Base-by-base conservation (phyloP, 2,113 vertebrate species). In the Propithecus coquereli region DNA sequence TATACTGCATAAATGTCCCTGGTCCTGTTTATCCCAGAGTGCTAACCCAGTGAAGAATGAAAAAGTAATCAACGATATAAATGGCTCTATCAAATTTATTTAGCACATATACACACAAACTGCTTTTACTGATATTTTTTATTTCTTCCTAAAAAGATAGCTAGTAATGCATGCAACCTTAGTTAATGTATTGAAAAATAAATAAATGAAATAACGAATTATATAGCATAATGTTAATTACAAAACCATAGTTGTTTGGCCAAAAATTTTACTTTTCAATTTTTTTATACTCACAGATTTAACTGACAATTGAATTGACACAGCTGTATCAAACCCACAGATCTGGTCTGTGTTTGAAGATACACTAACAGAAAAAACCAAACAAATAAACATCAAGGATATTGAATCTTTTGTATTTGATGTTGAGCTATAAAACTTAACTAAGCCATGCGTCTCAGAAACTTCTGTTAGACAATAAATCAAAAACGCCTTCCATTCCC, bases 391-490 rank as follows among this genome's bases (percentile, higher is more conserved):
- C 43, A 59, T 76, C 37, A 76, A 80, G 10, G 50, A 43, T 37
- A 73, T 17, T 32, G 22, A 94, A 43, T 54, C 9, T 1, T 50
- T 96, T 68, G 79, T 66, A 65, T 30, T 57, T 68, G 23, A 66
- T 25, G 9, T 40, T 61, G 40, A 80, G 40, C 50, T 92, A 70
- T n/a, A 92, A 85, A 57, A 22, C 11, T 82, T 93, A 77, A 66
- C 34, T 77, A 71, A 85, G 32, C 18, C 57, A 87, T 32, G 11
- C 10, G 6, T 34, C 37, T 90, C 66, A 37, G 81, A 91, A 91
- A 25, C 4, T 52, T 89, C 59, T 81, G 63, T 47, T 88, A 90
- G 76, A 80, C 12, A 82, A 89, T 91, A 89, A 93, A 83, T 95
- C 73, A 94, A 81, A 95, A 89, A 12, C 4, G 80, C 45, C 23